Evolutionary conservation across 2,797 vertebrate genomes (phyloP), one percentile per base, ranked within the genome.

Genomic region (Hyperoplus immaculatus): DNA sequence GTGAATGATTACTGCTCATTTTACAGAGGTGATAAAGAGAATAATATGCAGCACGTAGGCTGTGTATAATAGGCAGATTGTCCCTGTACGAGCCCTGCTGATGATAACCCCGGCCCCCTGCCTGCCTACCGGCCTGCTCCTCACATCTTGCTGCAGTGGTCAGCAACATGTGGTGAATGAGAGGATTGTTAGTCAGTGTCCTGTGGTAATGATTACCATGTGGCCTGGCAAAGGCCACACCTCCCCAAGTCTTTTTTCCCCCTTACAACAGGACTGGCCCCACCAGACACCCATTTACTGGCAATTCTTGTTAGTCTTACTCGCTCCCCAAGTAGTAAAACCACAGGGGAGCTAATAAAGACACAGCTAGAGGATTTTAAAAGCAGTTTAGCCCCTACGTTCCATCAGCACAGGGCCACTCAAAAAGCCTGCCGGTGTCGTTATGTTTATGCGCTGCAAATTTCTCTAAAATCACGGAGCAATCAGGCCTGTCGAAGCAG

Each of bases 141-240:
- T 89, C 80, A 87, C 80, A 86, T 91, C 89, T 87, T 85, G 81
- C 88, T 75, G 29, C 73, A 43, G 69, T 66, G 86, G 87, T 90
- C 87, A 89, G 72, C 89, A 87, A 82, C 92, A 89, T 92, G 89
- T 87, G 90, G 81, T 93, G 87, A 93, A 93, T 92, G 81, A 86
- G 81, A 82, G 86, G 83, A 88, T 92, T 93, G 90, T 94, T 87
- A 71, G 77, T 80, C 66, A 62, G 86, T 80, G 82, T 92, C 83
- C 82, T 85, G 76, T 66, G 78, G 85, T 93, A 92, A 93, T 93
- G 90, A 92, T 90, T 94, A 86, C 89, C 86, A 89, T 89, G 85
- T 90, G 90, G 81, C 81, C 76, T 29, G 12, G 67, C 61, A 29
- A 29, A 81, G 71, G 78, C 85, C 85, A 81, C 91, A 68, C 86